Percentiles rank a stretch among this genome's conserved stretches.
phyloP scores from a whole-genome alignment of 1,140 invertebrate species.

The Diachasma alloeum region DNA sequence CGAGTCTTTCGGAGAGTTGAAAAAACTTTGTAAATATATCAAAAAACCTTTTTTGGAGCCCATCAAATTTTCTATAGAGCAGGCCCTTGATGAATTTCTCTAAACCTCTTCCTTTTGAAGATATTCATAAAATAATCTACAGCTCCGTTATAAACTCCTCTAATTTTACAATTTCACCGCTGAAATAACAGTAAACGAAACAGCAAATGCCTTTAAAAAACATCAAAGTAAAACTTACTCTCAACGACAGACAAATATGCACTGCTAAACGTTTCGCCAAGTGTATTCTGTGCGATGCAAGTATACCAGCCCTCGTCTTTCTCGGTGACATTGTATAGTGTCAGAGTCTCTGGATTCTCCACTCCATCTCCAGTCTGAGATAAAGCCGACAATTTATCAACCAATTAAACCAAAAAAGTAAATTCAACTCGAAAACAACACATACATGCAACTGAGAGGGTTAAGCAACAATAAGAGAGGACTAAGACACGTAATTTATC shows the following conservation, averaged over 20 bases:
- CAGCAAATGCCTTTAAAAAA: background rate
- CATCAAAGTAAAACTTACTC: conserved; percentile 67
- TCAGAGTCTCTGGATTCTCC: conserved; percentile 75
- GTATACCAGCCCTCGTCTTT: conserved; percentile 93
- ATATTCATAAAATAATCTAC: background rate
- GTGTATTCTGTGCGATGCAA: conserved; percentile 84
- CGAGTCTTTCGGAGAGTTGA: no score
- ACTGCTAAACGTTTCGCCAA: conserved; percentile 80
- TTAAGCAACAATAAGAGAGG: background rate
- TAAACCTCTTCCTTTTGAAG: background rate
- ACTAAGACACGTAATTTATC: background rate
- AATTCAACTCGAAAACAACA: background rate
- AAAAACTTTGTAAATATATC: no score
- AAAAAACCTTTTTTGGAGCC: no score
- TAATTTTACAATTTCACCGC: background rate
- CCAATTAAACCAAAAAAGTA: background rate
- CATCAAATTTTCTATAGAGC: background rate
- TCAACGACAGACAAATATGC: conserved; percentile 87
- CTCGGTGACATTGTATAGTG: conserved; percentile 83
- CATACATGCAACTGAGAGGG: conserved; percentile 1
- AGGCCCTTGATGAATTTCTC: background rate
- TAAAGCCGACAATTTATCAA: conserved; percentile 1
- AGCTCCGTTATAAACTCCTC: background rate
- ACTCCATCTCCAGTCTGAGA: conserved; percentile 43
- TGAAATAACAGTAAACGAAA: background rate